Evolutionary conservation across 2,888 invertebrate genomes (phyloP).

Genomic region (Cryptocephalus moraei): DNA sequence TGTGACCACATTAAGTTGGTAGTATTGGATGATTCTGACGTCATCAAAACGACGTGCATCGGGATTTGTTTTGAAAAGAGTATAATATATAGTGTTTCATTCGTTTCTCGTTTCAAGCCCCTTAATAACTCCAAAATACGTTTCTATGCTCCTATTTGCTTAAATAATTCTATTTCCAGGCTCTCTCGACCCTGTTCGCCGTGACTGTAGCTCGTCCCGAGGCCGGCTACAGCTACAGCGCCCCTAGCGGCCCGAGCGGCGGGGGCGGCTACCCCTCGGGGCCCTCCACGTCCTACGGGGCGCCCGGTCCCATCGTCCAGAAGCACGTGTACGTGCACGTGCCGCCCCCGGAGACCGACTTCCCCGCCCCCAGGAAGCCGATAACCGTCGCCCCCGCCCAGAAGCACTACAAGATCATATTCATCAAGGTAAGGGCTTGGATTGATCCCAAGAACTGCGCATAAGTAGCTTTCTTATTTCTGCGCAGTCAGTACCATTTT

Average conservation of each 20-base stretch:
- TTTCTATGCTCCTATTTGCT: no score
- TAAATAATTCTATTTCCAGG: conserved; percentile 15
- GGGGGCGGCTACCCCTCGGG: conserved; percentile 44
- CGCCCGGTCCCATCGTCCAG: conserved; percentile 69
- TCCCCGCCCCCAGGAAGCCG: conserved; percentile 53
- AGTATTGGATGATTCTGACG: no score
- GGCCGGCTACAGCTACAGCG: conserved; percentile 26
- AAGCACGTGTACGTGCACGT: conserved; percentile 89
- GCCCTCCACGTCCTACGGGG: conserved; percentile 57
- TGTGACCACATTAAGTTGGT: no score
- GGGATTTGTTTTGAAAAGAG: no score
- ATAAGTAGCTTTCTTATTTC: no score
- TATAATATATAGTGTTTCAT: not conserved
- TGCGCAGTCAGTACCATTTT: no score
- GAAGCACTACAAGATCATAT: conserved; percentile 77
- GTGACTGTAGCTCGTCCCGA: conserved; percentile 40
- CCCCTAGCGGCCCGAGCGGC: conserved; percentile 28
- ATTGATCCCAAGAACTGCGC: no score
- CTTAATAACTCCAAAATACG: not conserved
- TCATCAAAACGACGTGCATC: no score
- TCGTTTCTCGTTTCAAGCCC: not conserved
- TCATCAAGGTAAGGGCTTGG: conserved; percentile 53
- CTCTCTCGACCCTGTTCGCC: conserved; percentile 34
- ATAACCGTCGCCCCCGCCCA: conserved; percentile 52
- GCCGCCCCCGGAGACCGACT: conserved; percentile 77